phyloP scores from a whole-genome alignment of 2,888 invertebrate genomes.

The Cenopis cana region DNA sequence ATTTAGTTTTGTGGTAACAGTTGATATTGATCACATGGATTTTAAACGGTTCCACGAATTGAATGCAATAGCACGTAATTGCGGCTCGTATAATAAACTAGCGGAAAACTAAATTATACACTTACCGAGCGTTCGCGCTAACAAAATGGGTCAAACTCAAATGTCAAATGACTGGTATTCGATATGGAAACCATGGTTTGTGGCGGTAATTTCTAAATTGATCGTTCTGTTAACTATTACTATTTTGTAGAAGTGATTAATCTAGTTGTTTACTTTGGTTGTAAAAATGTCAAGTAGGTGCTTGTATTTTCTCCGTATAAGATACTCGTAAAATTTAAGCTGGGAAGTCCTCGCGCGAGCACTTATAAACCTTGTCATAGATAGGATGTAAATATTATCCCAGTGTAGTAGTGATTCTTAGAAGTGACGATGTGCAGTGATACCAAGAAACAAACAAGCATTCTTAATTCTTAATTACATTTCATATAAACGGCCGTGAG shows the following conservation, averaged over 20 bases:
- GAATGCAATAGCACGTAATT: constrained; percentile 37
- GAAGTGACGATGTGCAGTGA: constrained; percentile 41
- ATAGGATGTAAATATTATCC: constrained; percentile 39
- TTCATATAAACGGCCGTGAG: constrained; percentile 69
- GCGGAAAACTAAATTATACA: constrained; percentile 42
- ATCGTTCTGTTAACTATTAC: neutral
- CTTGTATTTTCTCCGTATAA: neutral
- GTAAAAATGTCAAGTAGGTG: too few relatives aligned
- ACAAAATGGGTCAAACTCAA: constrained; percentile 40
- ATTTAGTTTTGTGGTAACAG: constrained; percentile 11
- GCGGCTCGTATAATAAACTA: constrained; percentile 30
- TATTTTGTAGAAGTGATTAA: neutral
- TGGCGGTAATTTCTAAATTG: constrained; percentile 32
- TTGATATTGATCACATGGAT: constrained; percentile 25
- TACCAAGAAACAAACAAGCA: constrained; percentile 60
- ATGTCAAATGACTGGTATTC: constrained; percentile 38
- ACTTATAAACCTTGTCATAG: constrained; percentile 32
- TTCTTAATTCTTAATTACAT: constrained; percentile 59
- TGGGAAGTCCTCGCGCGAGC: constrained; percentile 5
- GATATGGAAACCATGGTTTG: constrained; percentile 23
- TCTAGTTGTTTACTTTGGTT: neutral
- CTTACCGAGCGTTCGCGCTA: constrained; percentile 36
- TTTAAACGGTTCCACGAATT: constrained; percentile 32
- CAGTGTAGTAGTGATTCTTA: constrained; percentile 36
- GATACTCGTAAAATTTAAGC: neutral